phyloP scores from a whole-genome alignment of 2,888 invertebrate genomes.

The Xylota sylvarum region DNA sequence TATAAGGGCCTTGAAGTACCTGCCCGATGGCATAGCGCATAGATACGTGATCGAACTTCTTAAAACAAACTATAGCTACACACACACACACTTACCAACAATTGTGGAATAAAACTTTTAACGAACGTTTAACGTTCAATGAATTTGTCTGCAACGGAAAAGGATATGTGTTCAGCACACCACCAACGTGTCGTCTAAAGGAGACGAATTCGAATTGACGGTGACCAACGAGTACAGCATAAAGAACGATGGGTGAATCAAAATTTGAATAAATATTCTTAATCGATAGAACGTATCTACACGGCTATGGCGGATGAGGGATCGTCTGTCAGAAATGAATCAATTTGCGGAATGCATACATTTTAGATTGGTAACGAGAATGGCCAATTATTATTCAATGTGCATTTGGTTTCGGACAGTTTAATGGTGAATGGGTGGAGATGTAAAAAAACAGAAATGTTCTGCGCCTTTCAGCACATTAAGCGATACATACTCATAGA shows the following conservation, averaged over 20 bases:
- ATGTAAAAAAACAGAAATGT: not conserved
- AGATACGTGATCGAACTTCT: conserved; percentile 65
- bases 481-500: not conserved
- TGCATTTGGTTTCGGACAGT: conserved; percentile 16
- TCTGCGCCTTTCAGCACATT: not conserved
- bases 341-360: conserved; percentile 56
- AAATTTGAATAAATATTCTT: conserved; percentile 55
- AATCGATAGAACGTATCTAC: conserved; percentile 18
- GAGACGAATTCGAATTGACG: conserved; percentile 37
- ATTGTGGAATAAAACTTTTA: conserved; percentile 32
- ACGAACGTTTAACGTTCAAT: conserved; percentile 46
- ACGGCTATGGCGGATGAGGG: conserved; percentile 30
- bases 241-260: conserved; percentile 27
- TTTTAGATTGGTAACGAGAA: conserved; percentile 23
- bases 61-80: conserved; percentile 5
- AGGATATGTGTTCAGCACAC: conserved; percentile 47
- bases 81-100: not conserved
- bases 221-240: conserved; percentile 17
- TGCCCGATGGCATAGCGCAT: conserved; percentile 44
- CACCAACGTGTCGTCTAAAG: conserved; percentile 19
- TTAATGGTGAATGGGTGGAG: not conserved
- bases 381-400: conserved; percentile 34
- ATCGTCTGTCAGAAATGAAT: conserved; percentile 59
- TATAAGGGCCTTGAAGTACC: conserved; percentile 50
- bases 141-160: conserved; percentile 58